Base-by-base conservation (phyloP, 2,888 invertebrate genomes). In the Pegoplata infirma region DNA sequence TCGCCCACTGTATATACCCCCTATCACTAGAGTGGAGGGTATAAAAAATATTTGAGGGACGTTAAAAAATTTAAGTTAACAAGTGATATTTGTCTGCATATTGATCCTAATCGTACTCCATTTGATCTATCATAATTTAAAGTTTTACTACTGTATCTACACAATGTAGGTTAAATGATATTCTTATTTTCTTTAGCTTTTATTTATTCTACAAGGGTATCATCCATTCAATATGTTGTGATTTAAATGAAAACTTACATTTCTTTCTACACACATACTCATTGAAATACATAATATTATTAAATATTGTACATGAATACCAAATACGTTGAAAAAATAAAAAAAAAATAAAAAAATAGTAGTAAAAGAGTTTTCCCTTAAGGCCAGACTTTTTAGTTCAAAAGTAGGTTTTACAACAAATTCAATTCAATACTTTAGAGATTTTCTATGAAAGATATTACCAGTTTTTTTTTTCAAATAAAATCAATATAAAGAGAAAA, bases 141-240 rank as follows among this genome's bases (percentile, higher is more conserved):
- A 47, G 5, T 7, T 17, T 16, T 4, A 19, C 7, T 4, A 16
- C 19, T 47, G 10, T 63, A 44, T n/a, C n/a, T 51, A 17, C 25
- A 44, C n/a, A 28, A 66, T 28, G 25, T 66, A 46, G 55, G 55
- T 66, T 55, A 66, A 55, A 53, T 44, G 21, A 56, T 67, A 67
- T 55, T 56, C 44, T 44, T 14, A 44, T 53, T 19, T 55, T 67
- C 16, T 64, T 28, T 55, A n/a, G n/a, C n/a, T 7, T 66, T 63
- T 46, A 23, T 25, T 25, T 23, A 46, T 23, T 17, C 14, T 46
- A 32, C 73, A 79, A 79, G 71, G 71, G 76, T 76, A 81, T 81
- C 63, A 76, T 63, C 47, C 69, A 56, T 63, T 46, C 69, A 56
- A 66, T 76, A 68, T 68, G 64, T 47, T 19, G 55, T 23, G 36